Base-by-base conservation (phyloP, 2,113 vertebrate genomes). In the Podilymbus podiceps region DNA sequence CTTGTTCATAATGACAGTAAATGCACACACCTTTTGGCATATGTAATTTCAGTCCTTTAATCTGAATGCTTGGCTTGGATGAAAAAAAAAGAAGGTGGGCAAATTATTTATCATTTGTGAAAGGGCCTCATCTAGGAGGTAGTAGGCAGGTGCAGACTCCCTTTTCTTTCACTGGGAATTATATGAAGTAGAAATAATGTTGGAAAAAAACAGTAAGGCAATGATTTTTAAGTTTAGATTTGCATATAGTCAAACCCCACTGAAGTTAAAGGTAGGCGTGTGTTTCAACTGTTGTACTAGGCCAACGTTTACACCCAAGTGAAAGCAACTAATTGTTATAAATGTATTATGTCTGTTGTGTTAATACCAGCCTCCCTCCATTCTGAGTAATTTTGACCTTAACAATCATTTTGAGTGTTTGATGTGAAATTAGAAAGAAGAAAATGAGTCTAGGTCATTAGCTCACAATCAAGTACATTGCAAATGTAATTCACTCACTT, bases 281-380 rank as follows among this genome's bases (percentile, higher is more conserved):
- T 55, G 17, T 27, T 75, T 63, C 24, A 11, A 9, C 17, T 7
- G 8, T 27, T 53, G 19, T 47, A 11, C 25, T 64, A 11, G 42
- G 31, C 27, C 24, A 64, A 8, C 11, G 1, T 24, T 59, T 64
- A 31, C 15, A 56, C 8, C 2, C 1, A 3, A 18, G 31, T 7
- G 14, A 24, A 49, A 31, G 9, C 7, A 60, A 21, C 5, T 73
- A 17, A 5, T 58, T 12, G 18, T 33, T 33, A 42, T 53, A 47
- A 49, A 40, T 12, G 6, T 23, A 0, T 62, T 56, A 30, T 11
- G 6, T 15, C 23, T 3, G 0, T 6, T 12, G 6, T 23, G 7
- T 27, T 49, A 68, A 17, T 12, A 38, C 5, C 6, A 68, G 8
- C 5, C 23, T 68, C 40, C 56, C 21, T 80, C 38, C n/a, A 15